Percentiles rank a stretch among this genome's conserved stretches.
Evolutionary conservation across 1,140 invertebrate genomes (phyloP).

Genomic region (Anastrepha obliqua): DNA sequence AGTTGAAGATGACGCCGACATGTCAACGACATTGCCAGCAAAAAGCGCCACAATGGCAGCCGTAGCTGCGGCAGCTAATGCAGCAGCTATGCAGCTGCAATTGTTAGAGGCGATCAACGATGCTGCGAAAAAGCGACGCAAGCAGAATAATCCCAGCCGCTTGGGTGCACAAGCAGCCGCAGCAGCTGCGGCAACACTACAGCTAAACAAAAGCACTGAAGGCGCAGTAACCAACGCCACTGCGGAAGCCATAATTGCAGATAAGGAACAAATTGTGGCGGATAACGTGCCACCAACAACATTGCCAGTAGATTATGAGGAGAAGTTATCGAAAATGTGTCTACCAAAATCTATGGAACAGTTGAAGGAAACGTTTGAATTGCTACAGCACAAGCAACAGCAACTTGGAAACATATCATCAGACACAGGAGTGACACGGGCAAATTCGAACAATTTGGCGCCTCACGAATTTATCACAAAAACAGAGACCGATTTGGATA

Average conservation of each 20-base stretch:
- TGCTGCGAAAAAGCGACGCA: conserved; percentile 80
- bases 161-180: conserved; percentile 75
- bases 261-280: conserved; percentile 40
- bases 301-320: conserved; percentile 65
- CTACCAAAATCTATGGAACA: conserved; percentile 71
- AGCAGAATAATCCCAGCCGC: conserved; percentile 82
- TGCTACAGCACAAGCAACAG: conserved; percentile 66
- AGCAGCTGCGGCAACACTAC: conserved; percentile 50
- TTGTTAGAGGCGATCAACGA: conserved; percentile 69
- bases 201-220: conserved; percentile 58
- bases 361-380: conserved; percentile 69
- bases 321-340: conserved; percentile 71
- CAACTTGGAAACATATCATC: conserved; percentile 62
- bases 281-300: conserved; percentile 50
- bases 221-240: conserved; percentile 64
- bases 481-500: neutral
- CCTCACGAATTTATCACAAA: neutral
- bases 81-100: conserved; percentile 74
- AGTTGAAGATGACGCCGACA: conserved; percentile 24
- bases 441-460: neutral
- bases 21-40: conserved; percentile 52
- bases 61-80: conserved; percentile 65
- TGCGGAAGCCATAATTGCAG: conserved; percentile 63
- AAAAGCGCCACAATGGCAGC: conserved; percentile 61
- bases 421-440: neutral